Evolutionary conservation across 2,113 vertebrate species (phyloP), one percentile per base, ranked within the genome.

Genomic region (Phylloscopus trochiloides): DNA sequence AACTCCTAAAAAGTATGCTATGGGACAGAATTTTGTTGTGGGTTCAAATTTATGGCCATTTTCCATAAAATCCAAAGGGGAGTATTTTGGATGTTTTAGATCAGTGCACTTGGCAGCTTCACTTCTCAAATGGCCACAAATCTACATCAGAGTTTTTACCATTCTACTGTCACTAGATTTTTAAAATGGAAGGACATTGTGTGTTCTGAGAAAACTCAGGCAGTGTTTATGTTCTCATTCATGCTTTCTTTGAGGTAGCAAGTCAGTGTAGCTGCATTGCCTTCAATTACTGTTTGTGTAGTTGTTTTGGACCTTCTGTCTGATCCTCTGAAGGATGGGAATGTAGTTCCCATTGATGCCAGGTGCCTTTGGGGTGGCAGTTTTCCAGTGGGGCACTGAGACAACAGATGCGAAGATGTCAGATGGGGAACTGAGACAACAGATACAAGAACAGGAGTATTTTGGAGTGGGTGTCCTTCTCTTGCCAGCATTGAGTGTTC

Each of bases 401-500:
- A 57, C 29, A 50, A 26, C 4, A 55, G 48, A 20, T n/a, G 5
- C 38, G 12, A 40, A 40, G 38, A 40, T 40, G 10, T 40, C 38
- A 40, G 38, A 40, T 40, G 38, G 38, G 38, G 12, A 21, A 32
- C 31, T 55, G 54, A 24, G 32, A 54, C 26, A 55, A 25, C 4
- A 57, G 54, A 25, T 34, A 5, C 0, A 0, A 40, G 62, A 68
- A 38, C 19, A 29, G 36, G 43, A 86, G 17, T 5, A 0, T 66
- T 77, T 62, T 76, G 63, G 50, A 76, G 71, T 80, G 58, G 5
- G 2, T 42, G 16, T 88, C 28, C 36, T 78, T 61, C 47, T 31
- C 58, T 75, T 58, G 50, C 22, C n/a, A 50, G 45, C 50, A 34
- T 5, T 20, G 63, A 19, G 24, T 76, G 58, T 17, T 79, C 31